Evolutionary conservation across 2,797 vertebrate genomes (phyloP).

Genomic region (Chrosomus eos): DNA sequence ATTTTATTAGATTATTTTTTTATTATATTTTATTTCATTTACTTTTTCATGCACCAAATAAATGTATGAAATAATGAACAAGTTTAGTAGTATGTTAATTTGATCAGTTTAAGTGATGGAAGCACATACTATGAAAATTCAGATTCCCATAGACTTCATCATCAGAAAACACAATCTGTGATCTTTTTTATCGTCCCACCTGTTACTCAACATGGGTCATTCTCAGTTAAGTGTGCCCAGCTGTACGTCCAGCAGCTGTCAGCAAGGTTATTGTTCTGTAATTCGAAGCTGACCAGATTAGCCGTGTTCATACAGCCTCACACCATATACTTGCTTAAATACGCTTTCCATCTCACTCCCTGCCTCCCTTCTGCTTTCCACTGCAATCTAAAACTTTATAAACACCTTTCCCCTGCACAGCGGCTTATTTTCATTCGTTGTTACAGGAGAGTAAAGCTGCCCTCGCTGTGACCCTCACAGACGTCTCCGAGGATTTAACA

Average conservation of each 20-base stretch:
- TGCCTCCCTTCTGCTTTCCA: not conserved
- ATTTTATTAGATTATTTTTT: too few relatives aligned
- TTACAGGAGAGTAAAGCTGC: slow-evolving; percentile 43
- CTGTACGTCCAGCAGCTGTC: slow-evolving; percentile 18
- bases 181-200: not conserved
- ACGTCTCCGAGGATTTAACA: slow-evolving; percentile 32
- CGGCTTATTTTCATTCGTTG: slow-evolving; percentile 44
- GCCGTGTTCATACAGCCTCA: slow-evolving; percentile 7
- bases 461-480: slow-evolving; percentile 43
- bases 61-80: not conserved
- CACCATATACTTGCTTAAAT: slow-evolving; percentile 13
- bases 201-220: not conserved
- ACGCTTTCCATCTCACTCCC: slow-evolving; percentile 22
- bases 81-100: not conserved
- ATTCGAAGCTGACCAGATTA: slow-evolving; percentile 18
- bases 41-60: not conserved
- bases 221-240: not conserved
- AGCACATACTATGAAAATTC: not conserved
- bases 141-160: not conserved
- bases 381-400: slow-evolving; percentile 38
- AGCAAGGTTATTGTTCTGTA: slow-evolving; percentile 8
- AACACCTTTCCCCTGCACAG: slow-evolving; percentile 31
- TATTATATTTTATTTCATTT: not conserved
- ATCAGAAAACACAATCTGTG: not conserved
- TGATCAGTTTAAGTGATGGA: not conserved